phyloP scores from a whole-genome alignment of 2,888 invertebrate species.

The Pocota personata region DNA sequence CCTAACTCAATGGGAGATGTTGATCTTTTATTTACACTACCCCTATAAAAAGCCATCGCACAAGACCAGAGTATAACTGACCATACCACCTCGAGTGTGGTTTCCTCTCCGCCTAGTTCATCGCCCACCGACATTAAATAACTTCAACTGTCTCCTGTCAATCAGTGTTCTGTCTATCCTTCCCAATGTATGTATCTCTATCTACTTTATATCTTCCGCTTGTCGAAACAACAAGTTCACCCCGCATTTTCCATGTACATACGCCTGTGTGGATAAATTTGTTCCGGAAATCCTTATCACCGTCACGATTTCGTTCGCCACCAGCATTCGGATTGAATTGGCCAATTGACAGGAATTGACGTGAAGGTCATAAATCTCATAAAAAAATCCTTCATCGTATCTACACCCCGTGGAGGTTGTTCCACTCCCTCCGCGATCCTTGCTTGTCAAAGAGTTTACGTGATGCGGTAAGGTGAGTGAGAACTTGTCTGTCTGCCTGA shows the following conservation, averaged over 20 bases:
- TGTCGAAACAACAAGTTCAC: neutral
- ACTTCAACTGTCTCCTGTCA: slow-evolving; percentile 3
- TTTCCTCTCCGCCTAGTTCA: neutral
- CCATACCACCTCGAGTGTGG: neutral
- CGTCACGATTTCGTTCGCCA: neutral
- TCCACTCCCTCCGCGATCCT: neutral
- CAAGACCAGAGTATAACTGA: neutral
- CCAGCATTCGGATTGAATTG: neutral
- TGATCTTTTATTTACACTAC: too few relatives aligned
- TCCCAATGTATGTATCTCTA: neutral
- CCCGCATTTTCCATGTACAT: neutral
- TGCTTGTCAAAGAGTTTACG: slow-evolving; percentile 11
- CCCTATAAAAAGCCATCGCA: too few relatives aligned
- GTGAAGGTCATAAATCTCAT: slow-evolving; percentile 48
- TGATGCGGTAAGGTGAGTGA: slow-evolving; percentile 19
- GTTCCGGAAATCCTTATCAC: slow-evolving; percentile 16
- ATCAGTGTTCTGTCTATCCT: neutral
- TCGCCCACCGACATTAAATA: neutral
- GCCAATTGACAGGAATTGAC: slow-evolving; percentile 41
- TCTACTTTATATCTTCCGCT: neutral
- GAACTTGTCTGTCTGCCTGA: neutral
- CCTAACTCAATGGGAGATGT: too few relatives aligned
- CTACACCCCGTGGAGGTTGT: neutral
- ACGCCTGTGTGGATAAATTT: neutral
- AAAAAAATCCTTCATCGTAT: slow-evolving; percentile 14